Evolutionary conservation across 2,113 vertebrate genomes (phyloP).

Genomic region (Micronycteris hirsuta): DNA sequence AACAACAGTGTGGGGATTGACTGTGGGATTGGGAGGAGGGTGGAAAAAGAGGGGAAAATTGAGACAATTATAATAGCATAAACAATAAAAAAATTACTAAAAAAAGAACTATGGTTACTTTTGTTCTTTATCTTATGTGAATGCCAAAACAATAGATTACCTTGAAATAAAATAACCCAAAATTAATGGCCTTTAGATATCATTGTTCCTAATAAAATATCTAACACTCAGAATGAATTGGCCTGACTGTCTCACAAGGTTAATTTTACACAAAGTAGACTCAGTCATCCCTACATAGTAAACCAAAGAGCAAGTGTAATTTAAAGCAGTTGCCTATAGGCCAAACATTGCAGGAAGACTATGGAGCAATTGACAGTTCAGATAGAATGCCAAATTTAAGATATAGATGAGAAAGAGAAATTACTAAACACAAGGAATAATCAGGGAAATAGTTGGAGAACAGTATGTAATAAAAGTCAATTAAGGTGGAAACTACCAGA

Average conservation of each 20-base stretch:
- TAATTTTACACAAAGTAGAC: conserved; percentile 45
- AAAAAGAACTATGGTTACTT: conserved; percentile 4
- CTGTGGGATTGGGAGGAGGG: too few species aligned
- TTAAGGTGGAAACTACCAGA: conserved; percentile 35
- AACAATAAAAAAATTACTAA: too few species aligned
- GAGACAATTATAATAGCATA: too few species aligned
- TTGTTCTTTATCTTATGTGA: conserved; percentile 12
- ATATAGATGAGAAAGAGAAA: conserved; percentile 32
- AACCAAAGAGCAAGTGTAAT: conserved; percentile 7
- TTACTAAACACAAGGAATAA: conserved; percentile 24
- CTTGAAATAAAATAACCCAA: conserved; percentile 49
- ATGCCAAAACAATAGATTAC: conserved; percentile 49
- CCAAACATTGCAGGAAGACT: background rate
- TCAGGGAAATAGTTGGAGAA: conserved; percentile 27
- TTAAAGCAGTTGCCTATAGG: background rate
- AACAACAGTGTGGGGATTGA: too few species aligned
- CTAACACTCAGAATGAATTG: conserved; percentile 34
- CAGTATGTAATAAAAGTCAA: conserved; percentile 38
- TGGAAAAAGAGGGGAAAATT: too few species aligned
- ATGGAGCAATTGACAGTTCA: background rate
- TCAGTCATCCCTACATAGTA: background rate
- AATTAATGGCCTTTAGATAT: conserved; percentile 49
- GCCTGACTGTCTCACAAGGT: conserved; percentile 15
- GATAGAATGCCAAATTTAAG: background rate
- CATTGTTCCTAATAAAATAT: conserved; percentile 49